A percentile compares a stretch with the other conserved stretches of the same genome.
phyloP scores from a whole-genome alignment of 2,888 invertebrate genomes.

The Drosophila setosimentum region DNA sequence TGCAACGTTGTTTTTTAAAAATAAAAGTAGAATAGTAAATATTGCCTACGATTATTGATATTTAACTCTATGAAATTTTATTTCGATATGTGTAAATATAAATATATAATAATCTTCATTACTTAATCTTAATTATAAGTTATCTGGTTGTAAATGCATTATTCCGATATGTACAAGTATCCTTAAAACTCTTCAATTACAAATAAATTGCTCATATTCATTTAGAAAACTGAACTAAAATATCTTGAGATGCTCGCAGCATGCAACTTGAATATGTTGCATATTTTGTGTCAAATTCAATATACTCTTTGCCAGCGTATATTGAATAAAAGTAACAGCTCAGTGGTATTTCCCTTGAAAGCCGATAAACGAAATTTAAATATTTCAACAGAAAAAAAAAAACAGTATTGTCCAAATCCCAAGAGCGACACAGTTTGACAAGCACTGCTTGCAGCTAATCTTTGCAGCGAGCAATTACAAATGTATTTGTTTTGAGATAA shows the following conservation, averaged over 20 bases:
- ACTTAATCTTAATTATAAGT: too few relatives aligned
- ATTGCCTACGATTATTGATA: background rate
- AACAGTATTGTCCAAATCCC: background rate
- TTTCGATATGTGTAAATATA: background rate
- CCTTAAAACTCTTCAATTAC: background rate
- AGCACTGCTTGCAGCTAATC: slow-evolving; percentile 13
- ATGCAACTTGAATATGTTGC: background rate
- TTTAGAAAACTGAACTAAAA: background rate
- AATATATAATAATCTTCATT: background rate
- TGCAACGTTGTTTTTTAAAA: background rate
- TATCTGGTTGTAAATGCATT: too few relatives aligned
- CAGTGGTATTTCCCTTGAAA: slow-evolving; percentile 27
- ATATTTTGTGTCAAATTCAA: background rate
- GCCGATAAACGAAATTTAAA: slow-evolving; percentile 19
- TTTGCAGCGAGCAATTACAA: slow-evolving; percentile 27
- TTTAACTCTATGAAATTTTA: background rate
- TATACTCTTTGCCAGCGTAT: background rate
- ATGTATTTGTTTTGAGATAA: slow-evolving; percentile 29
- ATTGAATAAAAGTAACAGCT: slow-evolving; percentile 18
- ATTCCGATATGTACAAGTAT: background rate
- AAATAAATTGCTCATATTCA: background rate
- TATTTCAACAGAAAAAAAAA: background rate
- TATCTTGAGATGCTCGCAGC: background rate
- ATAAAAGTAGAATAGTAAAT: background rate
- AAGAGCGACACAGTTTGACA: slow-evolving; percentile 20